A percentile compares a stretch with the other conserved stretches of the same genome.
Evolutionary conservation across 2,888 invertebrate genomes (phyloP).

Genomic region (Meandrusa payeni): DNA sequence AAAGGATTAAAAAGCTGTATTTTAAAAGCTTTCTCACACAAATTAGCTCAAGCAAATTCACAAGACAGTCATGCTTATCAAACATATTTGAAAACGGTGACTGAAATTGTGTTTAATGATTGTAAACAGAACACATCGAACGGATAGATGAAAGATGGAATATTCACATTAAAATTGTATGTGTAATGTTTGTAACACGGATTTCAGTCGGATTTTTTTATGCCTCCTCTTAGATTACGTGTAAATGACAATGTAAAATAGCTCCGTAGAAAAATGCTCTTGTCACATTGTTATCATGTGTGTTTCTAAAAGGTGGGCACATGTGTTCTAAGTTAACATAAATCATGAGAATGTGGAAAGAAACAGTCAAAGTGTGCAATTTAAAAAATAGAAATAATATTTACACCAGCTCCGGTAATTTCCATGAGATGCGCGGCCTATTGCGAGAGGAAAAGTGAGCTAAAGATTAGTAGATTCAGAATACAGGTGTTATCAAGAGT

Average conservation of each 20-base stretch:
- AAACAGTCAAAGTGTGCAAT: conserved; percentile 67
- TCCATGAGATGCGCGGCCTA: conserved; percentile 97
- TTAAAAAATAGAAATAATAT: conserved; percentile 81
- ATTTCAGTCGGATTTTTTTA: conserved; percentile 45
- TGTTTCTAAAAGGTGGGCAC: conserved; percentile 45
- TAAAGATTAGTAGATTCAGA: conserved; percentile 56
- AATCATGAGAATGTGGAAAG: conserved; percentile 42
- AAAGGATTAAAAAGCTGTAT: no score
- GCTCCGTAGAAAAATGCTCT: background rate
- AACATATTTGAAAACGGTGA: conserved; percentile 30
- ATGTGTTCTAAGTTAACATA: conserved; percentile 37
- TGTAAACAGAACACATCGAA: conserved; percentile 20
- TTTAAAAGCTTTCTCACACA: conserved; percentile 8
- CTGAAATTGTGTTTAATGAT: conserved; percentile 46
- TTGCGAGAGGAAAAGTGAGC: conserved; percentile 68
- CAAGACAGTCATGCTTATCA: conserved; percentile 26
- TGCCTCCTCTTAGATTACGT: conserved; percentile 40
- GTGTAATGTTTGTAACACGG: conserved; percentile 35
- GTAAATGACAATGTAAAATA: conserved; percentile 2
- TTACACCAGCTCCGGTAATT: conserved; percentile 94
- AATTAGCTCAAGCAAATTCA: conserved; percentile 8
- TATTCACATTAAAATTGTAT: background rate
- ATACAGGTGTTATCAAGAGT: conserved; percentile 8
- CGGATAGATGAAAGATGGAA: background rate
- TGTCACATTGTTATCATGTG: conserved; percentile 24